Evolutionary conservation across 1,140 invertebrate genomes (phyloP).

Genomic region (Dolichoris vasculosae): DNA sequence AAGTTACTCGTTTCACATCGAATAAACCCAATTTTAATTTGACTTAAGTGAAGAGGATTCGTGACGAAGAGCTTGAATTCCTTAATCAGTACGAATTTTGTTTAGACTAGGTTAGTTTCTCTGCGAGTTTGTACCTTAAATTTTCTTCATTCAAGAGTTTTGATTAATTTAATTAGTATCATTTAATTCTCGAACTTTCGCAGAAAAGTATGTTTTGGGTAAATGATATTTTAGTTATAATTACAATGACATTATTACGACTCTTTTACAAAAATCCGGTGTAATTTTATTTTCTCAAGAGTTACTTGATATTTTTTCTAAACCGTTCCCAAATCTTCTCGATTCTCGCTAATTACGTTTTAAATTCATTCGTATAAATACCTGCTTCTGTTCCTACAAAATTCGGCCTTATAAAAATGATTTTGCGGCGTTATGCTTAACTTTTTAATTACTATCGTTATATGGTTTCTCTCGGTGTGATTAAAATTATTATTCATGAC

Average conservation of each 20-base stretch:
- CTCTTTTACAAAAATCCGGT: too few species aligned
- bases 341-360: too few species aligned
- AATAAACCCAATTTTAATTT: conserved; percentile 16
- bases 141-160: neutral
- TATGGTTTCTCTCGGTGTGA: neutral
- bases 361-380: too few species aligned
- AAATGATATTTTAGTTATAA: neutral
- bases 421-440: neutral
- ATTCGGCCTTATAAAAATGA: neutral
- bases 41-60: neutral
- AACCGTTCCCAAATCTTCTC: too few species aligned
- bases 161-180: neutral
- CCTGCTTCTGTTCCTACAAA: neutral
- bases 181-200: neutral
- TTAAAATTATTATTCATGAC: neutral
- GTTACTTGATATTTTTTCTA: too few species aligned
- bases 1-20: neutral
- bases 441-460: neutral
- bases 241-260: neutral
- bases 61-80: neutral
- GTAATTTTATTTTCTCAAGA: neutral
- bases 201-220: neutral
- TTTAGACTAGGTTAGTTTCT: neutral
- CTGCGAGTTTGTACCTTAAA: neutral
- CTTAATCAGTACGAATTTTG: neutral